Evolutionary conservation across 2,113 vertebrate species (phyloP).

Genomic region (Dipodomys stephensi): DNA sequence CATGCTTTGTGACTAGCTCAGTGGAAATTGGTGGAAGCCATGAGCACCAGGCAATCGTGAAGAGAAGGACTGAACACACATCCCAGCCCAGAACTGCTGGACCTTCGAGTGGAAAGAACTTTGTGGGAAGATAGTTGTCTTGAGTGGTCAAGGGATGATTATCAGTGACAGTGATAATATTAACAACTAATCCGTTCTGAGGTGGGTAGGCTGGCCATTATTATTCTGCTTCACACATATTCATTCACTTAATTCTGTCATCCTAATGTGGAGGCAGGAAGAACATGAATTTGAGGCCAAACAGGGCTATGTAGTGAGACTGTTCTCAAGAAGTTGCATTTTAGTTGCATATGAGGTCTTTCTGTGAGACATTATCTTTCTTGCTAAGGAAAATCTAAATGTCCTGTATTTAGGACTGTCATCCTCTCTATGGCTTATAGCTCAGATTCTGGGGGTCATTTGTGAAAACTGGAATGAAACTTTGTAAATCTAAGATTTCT

Average conservation of each 20-base stretch:
- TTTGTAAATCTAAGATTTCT: constrained; percentile 18
- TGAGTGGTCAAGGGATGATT: not conserved
- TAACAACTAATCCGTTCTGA: not conserved
- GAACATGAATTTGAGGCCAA: no score
- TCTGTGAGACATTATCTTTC: not conserved
- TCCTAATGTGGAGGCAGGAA: no score
- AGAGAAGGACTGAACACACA: not conserved
- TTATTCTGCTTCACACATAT: not conserved
- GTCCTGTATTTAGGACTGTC: not conserved
- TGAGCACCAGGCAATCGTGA: not conserved
- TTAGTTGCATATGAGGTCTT: not conserved
- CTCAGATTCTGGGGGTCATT: not conserved
- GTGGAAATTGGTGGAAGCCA: not conserved
- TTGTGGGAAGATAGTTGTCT: not conserved
- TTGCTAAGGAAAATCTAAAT: not conserved
- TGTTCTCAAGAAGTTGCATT: not conserved
- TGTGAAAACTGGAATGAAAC: not conserved
- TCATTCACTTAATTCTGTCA: not conserved
- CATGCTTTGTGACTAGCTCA: not conserved
- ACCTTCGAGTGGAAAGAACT: not conserved
- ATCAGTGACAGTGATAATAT: not conserved
- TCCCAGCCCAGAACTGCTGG: not conserved
- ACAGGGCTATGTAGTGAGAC: no score
- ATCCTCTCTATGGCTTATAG: not conserved
- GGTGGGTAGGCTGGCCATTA: not conserved